Evolutionary conservation across 2,113 vertebrate genomes (phyloP).

Genomic region (Columbina picui): DNA sequence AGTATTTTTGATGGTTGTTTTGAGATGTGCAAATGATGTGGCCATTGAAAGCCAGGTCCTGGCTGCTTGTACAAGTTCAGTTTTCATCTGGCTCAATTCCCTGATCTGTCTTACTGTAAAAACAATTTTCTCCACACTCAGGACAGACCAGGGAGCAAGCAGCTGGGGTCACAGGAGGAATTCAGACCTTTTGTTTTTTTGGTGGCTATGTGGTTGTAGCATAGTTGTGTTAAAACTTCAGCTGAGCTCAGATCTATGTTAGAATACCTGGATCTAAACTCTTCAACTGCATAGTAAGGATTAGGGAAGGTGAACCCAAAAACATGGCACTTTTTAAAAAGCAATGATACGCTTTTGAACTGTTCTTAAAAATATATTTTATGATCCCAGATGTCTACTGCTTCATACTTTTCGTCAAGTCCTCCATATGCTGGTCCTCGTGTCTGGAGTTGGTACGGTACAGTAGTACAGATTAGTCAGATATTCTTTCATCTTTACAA

Average conservation of each 20-base stretch:
- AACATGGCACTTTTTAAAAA: rapidly evolving
- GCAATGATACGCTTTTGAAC: not conserved
- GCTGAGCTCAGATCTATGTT: not conserved
- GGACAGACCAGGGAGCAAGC: not conserved
- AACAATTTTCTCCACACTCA: not conserved
- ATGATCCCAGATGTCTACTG: not conserved
- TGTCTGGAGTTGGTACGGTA: not conserved
- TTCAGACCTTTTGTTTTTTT: too few relatives aligned
- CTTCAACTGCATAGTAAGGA: not conserved
- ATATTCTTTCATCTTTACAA: not conserved
- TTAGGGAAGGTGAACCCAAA: not conserved
- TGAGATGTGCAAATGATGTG: not conserved
- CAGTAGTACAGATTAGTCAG: not conserved
- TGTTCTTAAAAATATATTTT: not conserved
- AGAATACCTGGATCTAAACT: not conserved
- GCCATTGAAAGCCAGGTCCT: not conserved
- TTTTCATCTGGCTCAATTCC: not conserved
- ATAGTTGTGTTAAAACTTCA: not conserved
- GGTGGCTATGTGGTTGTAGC: not conserved
- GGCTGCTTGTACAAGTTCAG: not conserved
- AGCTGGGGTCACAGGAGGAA: rapidly evolving
- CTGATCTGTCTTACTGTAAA: not conserved
- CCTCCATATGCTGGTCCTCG: not conserved
- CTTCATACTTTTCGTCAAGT: not conserved
- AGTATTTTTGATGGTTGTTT: not conserved